These are phyloP conservation scores for Gobio occitaniae DNA, from an alignment of 2,797 vertebrate species.

Conservation along the genomic window DNA sequence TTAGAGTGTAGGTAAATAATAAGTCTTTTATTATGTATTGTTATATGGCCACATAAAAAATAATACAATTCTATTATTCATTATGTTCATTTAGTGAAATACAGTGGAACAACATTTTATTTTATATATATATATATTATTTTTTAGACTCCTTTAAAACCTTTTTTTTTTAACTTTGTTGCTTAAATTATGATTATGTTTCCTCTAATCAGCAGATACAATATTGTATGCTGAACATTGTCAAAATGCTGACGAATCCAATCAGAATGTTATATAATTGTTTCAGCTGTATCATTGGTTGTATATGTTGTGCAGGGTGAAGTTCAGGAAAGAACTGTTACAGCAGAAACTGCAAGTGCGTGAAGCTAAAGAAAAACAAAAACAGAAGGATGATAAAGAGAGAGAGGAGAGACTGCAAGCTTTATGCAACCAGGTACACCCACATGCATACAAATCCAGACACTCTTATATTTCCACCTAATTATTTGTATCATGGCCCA, in stretches of 20 bases:
- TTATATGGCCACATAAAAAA: no score
- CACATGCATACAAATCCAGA: constrained; percentile 11
- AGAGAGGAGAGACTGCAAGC: constrained; percentile 78
- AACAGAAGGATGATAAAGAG: constrained; percentile 73
- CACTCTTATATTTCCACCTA: neutral
- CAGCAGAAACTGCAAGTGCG: constrained; percentile 75
- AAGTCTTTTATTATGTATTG: no score
- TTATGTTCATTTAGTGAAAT: no score
- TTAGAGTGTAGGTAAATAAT: no score
- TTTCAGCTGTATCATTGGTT: constrained; percentile 30
- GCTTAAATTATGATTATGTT: neutral
- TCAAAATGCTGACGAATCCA: neutral
- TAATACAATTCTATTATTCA: no score
- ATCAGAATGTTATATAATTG: neutral
- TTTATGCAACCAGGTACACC: constrained; percentile 86
- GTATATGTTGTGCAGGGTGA: constrained; percentile 78
- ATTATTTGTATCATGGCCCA: neutral
- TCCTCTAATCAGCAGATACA: neutral
- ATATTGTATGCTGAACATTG: neutral
- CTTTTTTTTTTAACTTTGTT: no score
- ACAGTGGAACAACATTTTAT: no score
- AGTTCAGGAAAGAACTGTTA: constrained; percentile 80
- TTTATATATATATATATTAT: no score
- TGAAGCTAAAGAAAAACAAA: constrained; percentile 72
- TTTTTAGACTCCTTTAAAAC: no score